phyloP scores from a whole-genome alignment of 2,113 vertebrate species.

The Bubalus kerabau region DNA sequence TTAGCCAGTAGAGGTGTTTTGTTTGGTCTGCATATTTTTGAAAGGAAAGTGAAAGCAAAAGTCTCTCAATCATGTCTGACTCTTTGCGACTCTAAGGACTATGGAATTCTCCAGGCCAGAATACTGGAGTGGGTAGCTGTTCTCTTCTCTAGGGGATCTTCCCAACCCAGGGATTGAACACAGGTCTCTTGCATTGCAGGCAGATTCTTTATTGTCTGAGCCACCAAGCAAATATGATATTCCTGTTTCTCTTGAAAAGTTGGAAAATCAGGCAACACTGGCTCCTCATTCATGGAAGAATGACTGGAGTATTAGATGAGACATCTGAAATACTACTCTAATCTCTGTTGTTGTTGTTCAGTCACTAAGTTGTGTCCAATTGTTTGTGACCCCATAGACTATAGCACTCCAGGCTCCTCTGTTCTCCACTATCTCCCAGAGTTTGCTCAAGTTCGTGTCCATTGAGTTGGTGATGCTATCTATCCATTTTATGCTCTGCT shows the following conservation, averaged over 20 bases:
- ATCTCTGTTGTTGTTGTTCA: background rate
- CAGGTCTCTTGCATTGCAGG: background rate
- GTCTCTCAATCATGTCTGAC: background rate
- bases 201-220: background rate
- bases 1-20: background rate
- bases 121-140: background rate
- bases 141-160: background rate
- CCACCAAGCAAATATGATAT: background rate
- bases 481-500: background rate
- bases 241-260: background rate
- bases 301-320: background rate
- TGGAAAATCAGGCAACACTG: background rate
- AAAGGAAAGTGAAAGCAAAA: background rate
- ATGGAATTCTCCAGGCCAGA: background rate
- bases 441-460: background rate
- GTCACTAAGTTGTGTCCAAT: background rate
- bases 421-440: background rate
- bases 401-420: background rate
- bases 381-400: background rate
- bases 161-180: background rate
- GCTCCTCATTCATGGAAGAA: background rate
- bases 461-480: background rate
- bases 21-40: background rate
- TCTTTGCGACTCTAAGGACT: background rate
- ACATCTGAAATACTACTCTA: background rate